Base-by-base conservation (phyloP, 2,113 vertebrate species). In the Onychostruthus taczanowskii region DNA sequence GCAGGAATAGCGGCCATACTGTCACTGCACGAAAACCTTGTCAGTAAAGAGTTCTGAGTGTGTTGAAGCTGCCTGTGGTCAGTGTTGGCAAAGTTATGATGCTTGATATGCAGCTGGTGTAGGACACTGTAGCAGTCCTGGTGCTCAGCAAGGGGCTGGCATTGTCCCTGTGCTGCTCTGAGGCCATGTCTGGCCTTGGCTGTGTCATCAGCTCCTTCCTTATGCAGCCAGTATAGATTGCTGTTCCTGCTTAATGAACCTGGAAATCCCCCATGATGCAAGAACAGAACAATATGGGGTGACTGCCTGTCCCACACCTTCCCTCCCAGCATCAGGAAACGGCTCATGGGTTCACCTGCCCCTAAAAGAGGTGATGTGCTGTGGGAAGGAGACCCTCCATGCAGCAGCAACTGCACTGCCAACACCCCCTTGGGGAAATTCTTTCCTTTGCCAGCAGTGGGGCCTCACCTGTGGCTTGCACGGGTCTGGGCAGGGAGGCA, bases 1-100 rank as follows among this genome's bases (percentile, higher is more conserved):
- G n/a, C 13, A 58, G 59, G 76, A 61, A 53, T 43, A 33, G 31
- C 2, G 4, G 10, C 53, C 0, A 0, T 27, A 47, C 49, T 68
- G 22, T 52, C 33, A 16, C 14, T 49, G 13, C 18, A 69, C 0
- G 0, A 80, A 86, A 77, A 9, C 11, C 24, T 69, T 22, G 31
- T 62, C 41, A 39, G 39, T 19, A 67, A 77, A 69, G 68, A 92
- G 59, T 47, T 89, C 18, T 27, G 74, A 23, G 37, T 26, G 39
- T 41, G 14, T n/a, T 2, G 1, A n/a, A 74, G 80, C 28, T 92
- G 86, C 20, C 37, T 49, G 19, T 44, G 53, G 46, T 66, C 81
- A 43, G 11, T 43, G 93, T 84, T 61, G 59, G 55, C 50, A 15
- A 53, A 58, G 66, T 0, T 56, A 16, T 41, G 62, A 16, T 69